phyloP scores from a whole-genome alignment of 2,888 invertebrate genomes.

The Tenthredo distinguenda region DNA sequence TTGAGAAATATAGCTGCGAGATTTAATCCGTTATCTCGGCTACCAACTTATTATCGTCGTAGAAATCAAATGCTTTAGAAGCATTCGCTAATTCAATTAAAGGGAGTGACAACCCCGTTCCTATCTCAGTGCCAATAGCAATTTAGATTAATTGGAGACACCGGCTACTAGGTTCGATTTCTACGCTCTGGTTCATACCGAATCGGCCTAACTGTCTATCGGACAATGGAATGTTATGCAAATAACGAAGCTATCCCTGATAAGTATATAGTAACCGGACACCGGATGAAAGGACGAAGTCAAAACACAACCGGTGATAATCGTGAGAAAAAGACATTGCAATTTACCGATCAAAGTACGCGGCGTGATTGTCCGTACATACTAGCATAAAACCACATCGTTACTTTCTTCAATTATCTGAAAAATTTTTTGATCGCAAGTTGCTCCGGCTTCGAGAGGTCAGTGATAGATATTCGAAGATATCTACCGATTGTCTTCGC shows the following conservation, averaged over 20 bases:
- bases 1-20: not conserved
- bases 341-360: slow-evolving; percentile 27
- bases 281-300: slow-evolving; percentile 73
- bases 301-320: slow-evolving; percentile 66
- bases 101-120: not conserved
- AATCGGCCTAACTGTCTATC: slow-evolving; percentile 11
- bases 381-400: not conserved
- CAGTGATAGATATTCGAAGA: not conserved
- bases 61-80: not conserved
- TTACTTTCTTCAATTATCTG: not conserved
- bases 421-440: not conserved
- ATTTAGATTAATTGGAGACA: slow-evolving; percentile 42
- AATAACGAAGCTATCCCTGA: slow-evolving; percentile 61
- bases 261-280: slow-evolving; percentile 66
- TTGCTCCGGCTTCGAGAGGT: not conserved
- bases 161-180: slow-evolving; percentile 45
- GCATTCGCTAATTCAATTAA: slow-evolving; percentile 37
- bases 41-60: slow-evolving; percentile 11
- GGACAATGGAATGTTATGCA: slow-evolving; percentile 73
- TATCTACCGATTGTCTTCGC: not conserved
- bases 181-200: slow-evolving; percentile 14
- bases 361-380: slow-evolving; percentile 25
- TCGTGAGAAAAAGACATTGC: slow-evolving; percentile 44
- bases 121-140: slow-evolving; percentile 40
- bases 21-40: slow-evolving; percentile 6